phyloP scores from a whole-genome alignment of 2,888 invertebrate genomes.

The Leptinotarsa haldemani region DNA sequence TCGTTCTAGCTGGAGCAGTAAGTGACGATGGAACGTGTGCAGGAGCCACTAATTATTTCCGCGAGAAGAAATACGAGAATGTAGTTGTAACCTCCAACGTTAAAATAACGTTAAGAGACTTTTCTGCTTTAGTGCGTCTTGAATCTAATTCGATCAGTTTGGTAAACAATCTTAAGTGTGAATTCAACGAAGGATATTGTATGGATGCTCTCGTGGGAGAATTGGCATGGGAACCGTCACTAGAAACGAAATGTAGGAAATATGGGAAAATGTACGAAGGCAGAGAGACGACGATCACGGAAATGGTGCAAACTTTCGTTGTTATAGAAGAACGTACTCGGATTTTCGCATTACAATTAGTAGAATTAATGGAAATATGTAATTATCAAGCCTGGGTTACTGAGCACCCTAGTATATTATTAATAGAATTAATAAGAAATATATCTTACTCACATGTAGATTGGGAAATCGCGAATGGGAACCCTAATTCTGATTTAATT shows the following conservation, averaged over 20 bases:
- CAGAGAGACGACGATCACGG: neutral
- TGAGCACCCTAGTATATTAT: neutral
- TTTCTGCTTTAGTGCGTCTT: too few relatives aligned
- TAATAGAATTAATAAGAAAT: neutral
- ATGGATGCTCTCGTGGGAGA: neutral
- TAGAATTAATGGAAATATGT: too few relatives aligned
- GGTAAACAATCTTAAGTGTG: neutral
- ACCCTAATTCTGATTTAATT: neutral
- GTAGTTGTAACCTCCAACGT: too few relatives aligned
- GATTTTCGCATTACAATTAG: too few relatives aligned
- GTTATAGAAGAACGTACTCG: neutral
- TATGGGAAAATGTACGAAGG: neutral
- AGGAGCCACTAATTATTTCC: too few relatives aligned
- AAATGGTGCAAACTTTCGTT: neutral
- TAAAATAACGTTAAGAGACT: too few relatives aligned
- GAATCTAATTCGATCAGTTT: too few relatives aligned
- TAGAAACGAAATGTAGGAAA: neutral
- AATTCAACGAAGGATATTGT: neutral
- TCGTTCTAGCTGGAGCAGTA: too few relatives aligned
- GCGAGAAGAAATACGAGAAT: too few relatives aligned
- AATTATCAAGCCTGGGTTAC: neutral
- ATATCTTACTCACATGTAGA: too few relatives aligned
- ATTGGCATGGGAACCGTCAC: neutral
- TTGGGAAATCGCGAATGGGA: neutral
- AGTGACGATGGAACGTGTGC: too few relatives aligned